phyloP scores from a whole-genome alignment of 2,888 invertebrate species.

The Theodoxus fluviatilis region DNA sequence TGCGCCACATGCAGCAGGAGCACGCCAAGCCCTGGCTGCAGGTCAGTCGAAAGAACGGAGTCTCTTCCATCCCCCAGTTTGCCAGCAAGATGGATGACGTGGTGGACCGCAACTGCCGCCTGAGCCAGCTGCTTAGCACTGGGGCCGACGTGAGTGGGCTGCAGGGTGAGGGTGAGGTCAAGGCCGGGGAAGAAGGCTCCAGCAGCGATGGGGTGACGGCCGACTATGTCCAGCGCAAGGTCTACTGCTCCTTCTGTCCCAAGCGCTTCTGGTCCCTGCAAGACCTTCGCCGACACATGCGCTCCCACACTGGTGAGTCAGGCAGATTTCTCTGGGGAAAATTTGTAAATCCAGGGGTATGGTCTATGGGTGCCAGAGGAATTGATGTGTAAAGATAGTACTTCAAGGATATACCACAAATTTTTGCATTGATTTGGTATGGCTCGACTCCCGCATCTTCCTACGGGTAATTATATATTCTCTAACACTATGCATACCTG shows the following conservation, averaged over 20 bases:
- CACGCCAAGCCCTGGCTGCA: conserved; percentile 77
- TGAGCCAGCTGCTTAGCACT: conserved; percentile 42
- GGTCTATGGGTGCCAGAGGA: too few species aligned
- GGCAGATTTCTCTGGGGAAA: not conserved
- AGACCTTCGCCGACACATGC: conserved; percentile 90
- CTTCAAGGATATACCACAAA: too few species aligned
- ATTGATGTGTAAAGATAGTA: too few species aligned
- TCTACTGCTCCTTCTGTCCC: conserved; percentile 82
- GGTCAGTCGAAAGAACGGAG: too few species aligned
- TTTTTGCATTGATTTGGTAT: not conserved
- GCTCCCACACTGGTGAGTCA: conserved; percentile 74
- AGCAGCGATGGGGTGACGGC: conserved; percentile 44
- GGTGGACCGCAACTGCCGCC: conserved; percentile 50
- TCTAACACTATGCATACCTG: not conserved
- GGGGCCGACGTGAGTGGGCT: conserved; percentile 35
- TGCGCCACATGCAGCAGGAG: conserved; percentile 79
- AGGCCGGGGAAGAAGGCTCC: conserved; percentile 37
- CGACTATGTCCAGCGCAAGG: conserved; percentile 58
- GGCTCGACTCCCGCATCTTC: not conserved
- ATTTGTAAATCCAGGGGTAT: not conserved
- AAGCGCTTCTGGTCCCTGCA: conserved; percentile 95
- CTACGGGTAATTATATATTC: not conserved
- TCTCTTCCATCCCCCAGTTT: conserved; percentile 52
- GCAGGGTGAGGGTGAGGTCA: conserved; percentile 10
- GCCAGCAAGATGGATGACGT: conserved; percentile 55